Conservation (phyloP, 2,888 invertebrate species). For the Andrena flavipes region DNA sequence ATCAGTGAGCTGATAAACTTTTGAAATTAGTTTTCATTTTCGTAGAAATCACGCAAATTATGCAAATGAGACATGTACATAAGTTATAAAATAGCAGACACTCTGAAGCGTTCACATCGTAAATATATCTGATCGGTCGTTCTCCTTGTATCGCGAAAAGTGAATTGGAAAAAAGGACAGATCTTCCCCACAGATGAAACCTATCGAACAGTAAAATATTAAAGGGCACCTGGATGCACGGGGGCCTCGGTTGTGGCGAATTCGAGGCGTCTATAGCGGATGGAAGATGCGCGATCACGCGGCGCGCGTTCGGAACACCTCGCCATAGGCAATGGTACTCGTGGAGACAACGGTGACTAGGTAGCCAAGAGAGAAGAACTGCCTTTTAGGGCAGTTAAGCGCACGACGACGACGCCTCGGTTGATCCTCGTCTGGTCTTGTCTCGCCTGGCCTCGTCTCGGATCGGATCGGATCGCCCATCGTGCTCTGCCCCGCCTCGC, state of each 20-base stretch:
- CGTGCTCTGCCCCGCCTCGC: conserved; percentile 61
- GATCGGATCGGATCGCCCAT: conserved; percentile 66
- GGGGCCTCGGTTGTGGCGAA: neutral
- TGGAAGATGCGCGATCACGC: conserved; percentile 16
- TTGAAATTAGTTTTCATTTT: too few relatives aligned
- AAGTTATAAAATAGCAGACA: too few relatives aligned
- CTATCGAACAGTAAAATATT: neutral
- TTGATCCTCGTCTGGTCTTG: conserved; percentile 71
- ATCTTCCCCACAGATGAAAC: too few relatives aligned
- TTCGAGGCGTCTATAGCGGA: conserved; percentile 12
- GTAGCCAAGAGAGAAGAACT: conserved; percentile 72
- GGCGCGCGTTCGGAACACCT: conserved; percentile 55
- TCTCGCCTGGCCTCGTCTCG: conserved; percentile 65
- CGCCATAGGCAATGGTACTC: conserved; percentile 59
- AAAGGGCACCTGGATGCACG: too few relatives aligned
- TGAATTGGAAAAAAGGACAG: too few relatives aligned
- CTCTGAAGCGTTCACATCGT: too few relatives aligned
- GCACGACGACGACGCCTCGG: conserved; percentile 74
- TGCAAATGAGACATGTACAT: too few relatives aligned
- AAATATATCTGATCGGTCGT: too few relatives aligned
- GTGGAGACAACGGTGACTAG: conserved; percentile 76
- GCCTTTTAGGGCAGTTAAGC: conserved; percentile 82
- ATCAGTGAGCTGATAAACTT: too few relatives aligned
- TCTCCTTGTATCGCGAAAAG: too few relatives aligned
- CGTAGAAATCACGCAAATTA: too few relatives aligned